Conservation (phyloP, 1,140 invertebrate genomes). For the Brachionus rubens region DNA sequence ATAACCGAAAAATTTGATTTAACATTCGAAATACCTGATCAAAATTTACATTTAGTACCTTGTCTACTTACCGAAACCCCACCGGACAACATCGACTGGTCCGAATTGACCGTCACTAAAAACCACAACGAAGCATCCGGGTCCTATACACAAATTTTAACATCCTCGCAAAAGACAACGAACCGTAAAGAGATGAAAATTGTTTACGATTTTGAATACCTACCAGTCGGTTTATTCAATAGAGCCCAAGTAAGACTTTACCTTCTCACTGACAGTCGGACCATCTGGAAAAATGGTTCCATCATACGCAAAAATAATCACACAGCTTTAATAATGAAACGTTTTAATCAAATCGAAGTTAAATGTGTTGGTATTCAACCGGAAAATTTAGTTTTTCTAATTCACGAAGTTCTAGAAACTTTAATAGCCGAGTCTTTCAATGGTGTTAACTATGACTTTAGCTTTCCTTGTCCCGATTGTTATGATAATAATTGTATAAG, state of each 20-base stretch:
- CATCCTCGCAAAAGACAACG: neutral
- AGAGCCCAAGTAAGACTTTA: slow-evolving; percentile 58
- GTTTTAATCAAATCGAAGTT: slow-evolving; percentile 52
- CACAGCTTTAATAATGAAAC: slow-evolving; percentile 52
- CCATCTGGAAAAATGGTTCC: slow-evolving; percentile 58
- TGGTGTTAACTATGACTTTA: slow-evolving; percentile 55
- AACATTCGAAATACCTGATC: slow-evolving; percentile 53
- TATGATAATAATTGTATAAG: slow-evolving; percentile 46
- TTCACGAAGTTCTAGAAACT: slow-evolving; percentile 57
- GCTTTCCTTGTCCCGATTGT: slow-evolving; percentile 57
- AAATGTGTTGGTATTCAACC: slow-evolving; percentile 55
- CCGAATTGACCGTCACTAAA: neutral
- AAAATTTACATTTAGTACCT: slow-evolving; percentile 55
- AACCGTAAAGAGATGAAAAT: slow-evolving; percentile 46
- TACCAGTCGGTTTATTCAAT: slow-evolving; percentile 59
- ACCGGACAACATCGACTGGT: slow-evolving; percentile 49
- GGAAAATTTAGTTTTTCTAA: slow-evolving; percentile 57
- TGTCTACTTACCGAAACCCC: slow-evolving; percentile 54
- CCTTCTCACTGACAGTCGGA: slow-evolving; percentile 54
- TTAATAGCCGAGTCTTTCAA: slow-evolving; percentile 57
- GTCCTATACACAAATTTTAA: too few relatives aligned
- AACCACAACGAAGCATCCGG: neutral
- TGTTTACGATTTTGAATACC: slow-evolving; percentile 50
- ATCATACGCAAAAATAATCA: slow-evolving; percentile 57
- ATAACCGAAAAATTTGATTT: slow-evolving; percentile 60